These are phyloP conservation scores for Alentia gelatinosa DNA, from an alignment of 2,888 invertebrate genomes.

Conservation along the genomic window DNA sequence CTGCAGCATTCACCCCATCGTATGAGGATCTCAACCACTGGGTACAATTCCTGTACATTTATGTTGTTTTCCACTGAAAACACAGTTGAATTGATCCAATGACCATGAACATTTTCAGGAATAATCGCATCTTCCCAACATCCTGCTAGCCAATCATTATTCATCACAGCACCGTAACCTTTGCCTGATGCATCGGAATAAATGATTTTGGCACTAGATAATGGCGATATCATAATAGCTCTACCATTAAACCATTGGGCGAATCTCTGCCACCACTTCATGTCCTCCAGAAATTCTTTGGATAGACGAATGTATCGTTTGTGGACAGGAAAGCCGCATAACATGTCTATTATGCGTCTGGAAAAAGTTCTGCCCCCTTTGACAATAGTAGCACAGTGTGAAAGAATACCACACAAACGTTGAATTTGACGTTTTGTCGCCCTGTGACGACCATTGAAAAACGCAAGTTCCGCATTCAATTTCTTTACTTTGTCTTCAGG, in stretches of 20 bases:
- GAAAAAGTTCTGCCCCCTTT: background rate
- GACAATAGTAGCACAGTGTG: background rate
- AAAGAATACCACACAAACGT: background rate
- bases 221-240: background rate
- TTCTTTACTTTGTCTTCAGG: background rate
- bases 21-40: background rate
- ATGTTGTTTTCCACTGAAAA: background rate
- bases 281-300: background rate
- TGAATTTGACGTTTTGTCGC: constrained; percentile 30
- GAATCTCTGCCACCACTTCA: background rate
- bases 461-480: background rate
- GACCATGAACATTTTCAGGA: background rate
- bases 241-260: background rate
- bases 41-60: background rate
- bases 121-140: background rate
- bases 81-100: background rate
- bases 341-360: too few relatives aligned
- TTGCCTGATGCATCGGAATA: background rate
- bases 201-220: background rate
- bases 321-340: background rate
- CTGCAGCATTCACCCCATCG: background rate
- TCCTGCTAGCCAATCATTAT: background rate
- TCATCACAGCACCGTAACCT: background rate
- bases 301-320: background rate
- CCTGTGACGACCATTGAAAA: constrained; percentile 47